phyloP scores from a whole-genome alignment of 2,113 vertebrate species.

The Athene noctua region DNA sequence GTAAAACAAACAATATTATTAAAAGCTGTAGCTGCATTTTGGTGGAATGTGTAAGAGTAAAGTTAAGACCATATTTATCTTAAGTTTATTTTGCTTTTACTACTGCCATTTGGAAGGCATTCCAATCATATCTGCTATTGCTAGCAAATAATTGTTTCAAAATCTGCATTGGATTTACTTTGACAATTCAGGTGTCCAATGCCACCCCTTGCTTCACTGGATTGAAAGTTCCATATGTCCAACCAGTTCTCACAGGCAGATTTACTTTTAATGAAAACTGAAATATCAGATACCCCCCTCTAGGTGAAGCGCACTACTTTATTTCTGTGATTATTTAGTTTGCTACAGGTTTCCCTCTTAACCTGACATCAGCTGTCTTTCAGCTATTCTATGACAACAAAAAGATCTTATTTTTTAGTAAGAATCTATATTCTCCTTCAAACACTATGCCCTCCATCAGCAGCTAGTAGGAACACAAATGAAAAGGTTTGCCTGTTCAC shows the following conservation, averaged over 20 bases:
- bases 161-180: not conserved
- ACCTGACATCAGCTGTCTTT: not conserved
- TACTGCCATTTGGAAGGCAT: not conserved
- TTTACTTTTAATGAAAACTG: not conserved
- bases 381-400: not conserved
- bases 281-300: not conserved
- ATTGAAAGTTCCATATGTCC: not conserved
- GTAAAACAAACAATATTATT: not conserved
- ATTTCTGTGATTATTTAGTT: not conserved
- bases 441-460: not conserved
- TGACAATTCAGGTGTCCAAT: not conserved
- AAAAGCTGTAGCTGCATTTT: not conserved
- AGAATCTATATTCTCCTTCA: not conserved
- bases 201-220: not conserved
- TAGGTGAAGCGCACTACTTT: not conserved
- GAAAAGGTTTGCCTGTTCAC: not conserved
- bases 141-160: not conserved
- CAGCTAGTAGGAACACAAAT: not conserved
- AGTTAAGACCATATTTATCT: not conserved
- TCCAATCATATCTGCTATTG: not conserved
- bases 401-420: not conserved
- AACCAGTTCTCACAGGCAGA: not conserved
- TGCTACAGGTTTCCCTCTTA: not conserved
- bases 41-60: not conserved
- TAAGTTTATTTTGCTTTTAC: not conserved